Conservation (phyloP, 2,113 vertebrate species). For the Engystomops pustulosus region DNA sequence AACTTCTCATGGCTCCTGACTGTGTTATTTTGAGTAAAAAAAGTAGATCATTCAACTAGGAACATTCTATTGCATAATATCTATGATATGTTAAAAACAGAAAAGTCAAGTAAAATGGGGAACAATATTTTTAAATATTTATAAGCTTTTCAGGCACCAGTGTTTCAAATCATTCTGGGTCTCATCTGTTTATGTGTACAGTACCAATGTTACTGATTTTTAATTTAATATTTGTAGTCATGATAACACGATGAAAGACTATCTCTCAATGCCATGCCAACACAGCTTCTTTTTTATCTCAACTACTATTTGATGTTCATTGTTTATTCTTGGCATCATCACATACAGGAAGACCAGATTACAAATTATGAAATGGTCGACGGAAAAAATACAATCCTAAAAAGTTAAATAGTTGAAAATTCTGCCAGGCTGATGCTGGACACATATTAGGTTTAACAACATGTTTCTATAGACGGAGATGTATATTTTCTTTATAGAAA, state of each 20-base stretch:
- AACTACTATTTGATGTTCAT: constrained; percentile 41
- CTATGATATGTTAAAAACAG: background rate
- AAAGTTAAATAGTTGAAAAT: background rate
- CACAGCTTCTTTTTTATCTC: constrained; percentile 26
- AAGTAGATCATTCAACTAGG: too few relatives aligned
- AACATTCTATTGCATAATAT: background rate
- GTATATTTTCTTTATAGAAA: too few relatives aligned
- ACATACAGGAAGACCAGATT: constrained; percentile 18
- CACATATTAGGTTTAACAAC: too few relatives aligned
- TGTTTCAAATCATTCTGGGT: background rate
- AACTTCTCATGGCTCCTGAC: too few relatives aligned
- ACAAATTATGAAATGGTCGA: constrained; percentile 42
- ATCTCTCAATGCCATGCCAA: constrained; percentile 34
- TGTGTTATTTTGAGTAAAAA: too few relatives aligned
- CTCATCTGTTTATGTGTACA: constrained; percentile 26
- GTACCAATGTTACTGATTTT: constrained; percentile 17
- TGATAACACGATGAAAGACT: constrained; percentile 43
- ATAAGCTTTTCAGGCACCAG: background rate
- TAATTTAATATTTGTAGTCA: constrained; percentile 16
- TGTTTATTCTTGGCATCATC: constrained; percentile 50
- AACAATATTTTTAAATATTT: background rate
- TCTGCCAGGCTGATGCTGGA: background rate
- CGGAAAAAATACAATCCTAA: constrained; percentile 33
- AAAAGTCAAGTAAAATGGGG: background rate
- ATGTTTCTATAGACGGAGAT: too few relatives aligned